Conservation (phyloP, 2,888 invertebrate species). For the Pachycephus smyrnensis region DNA sequence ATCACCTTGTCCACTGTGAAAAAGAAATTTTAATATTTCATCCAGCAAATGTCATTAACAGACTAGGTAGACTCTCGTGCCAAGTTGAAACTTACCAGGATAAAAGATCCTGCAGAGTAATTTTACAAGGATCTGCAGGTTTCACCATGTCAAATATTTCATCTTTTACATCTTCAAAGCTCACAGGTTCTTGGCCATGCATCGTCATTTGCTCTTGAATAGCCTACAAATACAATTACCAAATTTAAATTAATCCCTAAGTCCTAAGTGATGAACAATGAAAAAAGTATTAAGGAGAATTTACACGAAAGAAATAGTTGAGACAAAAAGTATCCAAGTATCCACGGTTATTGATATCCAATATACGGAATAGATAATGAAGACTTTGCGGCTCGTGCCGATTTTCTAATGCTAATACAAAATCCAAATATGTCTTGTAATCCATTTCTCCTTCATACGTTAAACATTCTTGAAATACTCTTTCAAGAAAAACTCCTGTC, state of each 20-base stretch:
- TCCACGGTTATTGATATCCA: constrained; percentile 90
- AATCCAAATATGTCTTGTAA: constrained; percentile 95
- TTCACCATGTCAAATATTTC: constrained; percentile 99
- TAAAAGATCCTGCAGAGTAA: constrained; percentile 88
- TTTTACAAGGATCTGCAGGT: constrained; percentile 84
- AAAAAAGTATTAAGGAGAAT: constrained; percentile 18
- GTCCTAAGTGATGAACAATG: constrained; percentile 4
- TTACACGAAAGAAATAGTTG: constrained; percentile 90
- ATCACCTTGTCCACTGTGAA: constrained; percentile 87
- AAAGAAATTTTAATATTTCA: constrained; percentile 15
- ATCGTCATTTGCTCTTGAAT: constrained; percentile 91
- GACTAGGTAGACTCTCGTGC: neutral
- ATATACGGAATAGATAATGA: constrained; percentile 89
- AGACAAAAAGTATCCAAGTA: constrained; percentile 91
- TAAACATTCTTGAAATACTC: constrained; percentile 94
- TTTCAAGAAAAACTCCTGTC: constrained; percentile 89
- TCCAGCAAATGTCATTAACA: neutral
- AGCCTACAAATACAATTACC: constrained; percentile 70
- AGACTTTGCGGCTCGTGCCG: constrained; percentile 90
- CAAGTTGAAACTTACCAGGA: constrained; percentile 70
- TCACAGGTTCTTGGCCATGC: constrained; percentile 90
- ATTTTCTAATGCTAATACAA: constrained; percentile 94
- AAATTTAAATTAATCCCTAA: neutral
- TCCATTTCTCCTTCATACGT: constrained; percentile 97
- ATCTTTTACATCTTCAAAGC: constrained; percentile 95